These are phyloP conservation scores for Tenodera sinensis DNA, from an alignment of 2,888 invertebrate species.

Conservation along the genomic window DNA sequence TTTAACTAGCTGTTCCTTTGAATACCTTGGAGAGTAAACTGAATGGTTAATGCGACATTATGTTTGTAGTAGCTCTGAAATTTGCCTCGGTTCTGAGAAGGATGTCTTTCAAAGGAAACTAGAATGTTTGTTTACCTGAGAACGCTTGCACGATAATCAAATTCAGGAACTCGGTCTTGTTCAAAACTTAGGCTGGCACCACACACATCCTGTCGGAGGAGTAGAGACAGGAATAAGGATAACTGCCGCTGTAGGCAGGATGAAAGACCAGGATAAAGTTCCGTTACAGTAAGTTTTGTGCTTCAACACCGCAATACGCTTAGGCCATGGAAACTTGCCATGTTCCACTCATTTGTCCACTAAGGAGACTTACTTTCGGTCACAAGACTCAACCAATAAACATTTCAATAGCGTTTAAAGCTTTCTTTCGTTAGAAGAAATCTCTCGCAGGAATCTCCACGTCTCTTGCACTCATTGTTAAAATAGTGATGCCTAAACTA, in stretches of 20 bases:
- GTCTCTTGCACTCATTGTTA: no score
- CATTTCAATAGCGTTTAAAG: no score
- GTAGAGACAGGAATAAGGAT: background rate
- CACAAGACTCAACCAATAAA: no score
- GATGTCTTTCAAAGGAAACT: background rate
- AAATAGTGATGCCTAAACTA: no score
- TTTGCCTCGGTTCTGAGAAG: no score
- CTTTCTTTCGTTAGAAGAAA: no score
- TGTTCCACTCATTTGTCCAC: background rate
- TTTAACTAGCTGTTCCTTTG: no score
- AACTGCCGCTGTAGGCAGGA: background rate
- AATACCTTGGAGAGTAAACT: no score
- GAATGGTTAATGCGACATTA: no score
- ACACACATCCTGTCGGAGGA: background rate
- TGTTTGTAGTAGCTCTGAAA: no score
- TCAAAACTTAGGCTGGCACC: background rate
- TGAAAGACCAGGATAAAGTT: background rate
- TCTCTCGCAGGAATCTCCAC: no score
- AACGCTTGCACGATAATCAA: background rate
- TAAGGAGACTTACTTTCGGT: no score
- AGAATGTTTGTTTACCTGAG: background rate
- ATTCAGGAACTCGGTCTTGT: background rate
- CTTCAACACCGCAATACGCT: background rate
- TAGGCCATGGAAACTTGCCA: background rate
- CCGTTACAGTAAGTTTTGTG: background rate